Evolutionary conservation across 1,140 invertebrate species (phyloP).

Genomic region (Drosophila oshimai): DNA sequence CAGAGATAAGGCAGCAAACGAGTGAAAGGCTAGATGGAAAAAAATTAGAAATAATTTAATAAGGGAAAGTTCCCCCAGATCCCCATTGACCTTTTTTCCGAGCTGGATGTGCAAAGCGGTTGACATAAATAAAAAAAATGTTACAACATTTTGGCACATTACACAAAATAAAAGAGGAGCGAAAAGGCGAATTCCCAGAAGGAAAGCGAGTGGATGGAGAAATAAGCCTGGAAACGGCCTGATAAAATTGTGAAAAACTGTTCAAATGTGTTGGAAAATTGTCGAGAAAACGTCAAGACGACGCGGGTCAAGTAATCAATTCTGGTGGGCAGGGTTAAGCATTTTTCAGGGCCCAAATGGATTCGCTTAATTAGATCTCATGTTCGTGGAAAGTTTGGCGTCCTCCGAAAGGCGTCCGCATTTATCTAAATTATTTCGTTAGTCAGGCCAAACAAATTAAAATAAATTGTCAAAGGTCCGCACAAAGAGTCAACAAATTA

Average conservation of each 20-base stretch:
- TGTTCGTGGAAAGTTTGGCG: not conserved
- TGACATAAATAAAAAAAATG: constrained; percentile 74
- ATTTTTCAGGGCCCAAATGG: constrained; percentile 16
- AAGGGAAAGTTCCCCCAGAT: constrained; percentile 48
- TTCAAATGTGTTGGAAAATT: constrained; percentile 52
- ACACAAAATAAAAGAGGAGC: constrained; percentile 43
- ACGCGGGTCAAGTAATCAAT: constrained; percentile 56
- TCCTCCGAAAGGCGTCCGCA: constrained; percentile 18
- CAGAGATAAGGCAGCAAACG: constrained; percentile 41
- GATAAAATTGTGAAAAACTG: constrained; percentile 67
- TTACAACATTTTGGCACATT: constrained; percentile 70
- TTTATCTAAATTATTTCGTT: constrained; percentile 76
- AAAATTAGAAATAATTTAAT: constrained; percentile 68
- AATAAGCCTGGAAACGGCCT: constrained; percentile 33
- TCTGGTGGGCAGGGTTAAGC: constrained; percentile 26
- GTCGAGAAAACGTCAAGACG: constrained; percentile 31
- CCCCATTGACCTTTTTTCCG: constrained; percentile 59
- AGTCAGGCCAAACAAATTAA: constrained; percentile 65
- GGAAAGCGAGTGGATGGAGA: not conserved
- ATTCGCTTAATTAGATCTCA: constrained; percentile 58
- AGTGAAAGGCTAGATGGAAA: constrained; percentile 3
- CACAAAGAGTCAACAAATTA: constrained; percentile 64
- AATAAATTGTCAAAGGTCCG: constrained; percentile 54
- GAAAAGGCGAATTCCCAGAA: not conserved
- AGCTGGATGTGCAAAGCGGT: constrained; percentile 35